phyloP scores from a whole-genome alignment of 1,140 invertebrate genomes.

The Rhopalosiphum maidis region DNA sequence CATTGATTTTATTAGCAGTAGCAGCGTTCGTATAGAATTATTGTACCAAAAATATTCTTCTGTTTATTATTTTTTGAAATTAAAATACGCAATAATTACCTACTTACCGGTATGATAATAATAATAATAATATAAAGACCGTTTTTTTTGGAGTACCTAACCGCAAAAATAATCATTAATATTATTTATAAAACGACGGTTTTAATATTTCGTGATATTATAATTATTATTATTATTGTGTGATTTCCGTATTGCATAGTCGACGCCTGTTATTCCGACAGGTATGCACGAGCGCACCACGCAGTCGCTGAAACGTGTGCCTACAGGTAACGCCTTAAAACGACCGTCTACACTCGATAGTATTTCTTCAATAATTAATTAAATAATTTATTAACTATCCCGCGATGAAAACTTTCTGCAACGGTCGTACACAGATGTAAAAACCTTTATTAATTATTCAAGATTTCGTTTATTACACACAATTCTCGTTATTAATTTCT shows the following conservation, averaged over 20 bases:
- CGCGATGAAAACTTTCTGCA: neutral
- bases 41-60: neutral
- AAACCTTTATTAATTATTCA: too few species aligned
- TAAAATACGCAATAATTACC: neutral
- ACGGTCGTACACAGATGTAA: neutral
- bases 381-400: neutral
- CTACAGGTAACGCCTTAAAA: slow-evolving; percentile 51
- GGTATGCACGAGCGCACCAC: slow-evolving; percentile 9
- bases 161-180: neutral
- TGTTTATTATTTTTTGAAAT: neutral
- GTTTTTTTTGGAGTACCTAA: too few species aligned
- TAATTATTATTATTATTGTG: neutral
- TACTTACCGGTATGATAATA: neutral
- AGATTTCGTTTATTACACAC: too few species aligned
- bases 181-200: neutral
- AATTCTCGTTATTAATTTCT: neutral
- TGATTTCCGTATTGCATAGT: neutral
- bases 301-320: neutral
- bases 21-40: neutral
- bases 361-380: neutral
- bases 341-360: too few species aligned
- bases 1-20: neutral
- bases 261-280: slow-evolving; percentile 32
- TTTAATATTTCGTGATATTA: neutral
- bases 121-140: neutral